Conservation (phyloP, 2,797 vertebrate genomes). For the Danio tinwini region DNA sequence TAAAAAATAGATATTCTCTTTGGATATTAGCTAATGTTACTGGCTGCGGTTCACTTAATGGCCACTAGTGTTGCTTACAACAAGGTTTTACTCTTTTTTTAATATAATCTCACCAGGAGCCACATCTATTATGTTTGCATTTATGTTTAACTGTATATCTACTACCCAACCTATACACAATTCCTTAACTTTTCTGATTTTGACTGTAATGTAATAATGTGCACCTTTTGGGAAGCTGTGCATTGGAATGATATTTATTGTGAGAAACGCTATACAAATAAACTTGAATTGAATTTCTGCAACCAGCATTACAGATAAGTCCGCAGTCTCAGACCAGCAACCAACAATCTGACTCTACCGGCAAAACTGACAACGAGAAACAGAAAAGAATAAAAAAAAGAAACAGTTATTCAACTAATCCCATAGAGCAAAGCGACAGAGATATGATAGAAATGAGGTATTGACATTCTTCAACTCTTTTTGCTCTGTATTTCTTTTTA, state of each 20-base stretch:
- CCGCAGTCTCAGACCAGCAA: conserved; percentile 29
- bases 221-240: no score
- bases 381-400: conserved; percentile 24
- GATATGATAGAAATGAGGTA: conserved; percentile 45
- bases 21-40: no score
- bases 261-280: no score
- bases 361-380: conserved; percentile 31
- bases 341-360: conserved; percentile 45
- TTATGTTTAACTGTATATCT: no score
- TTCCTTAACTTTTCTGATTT: not conserved
- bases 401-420: conserved; percentile 54
- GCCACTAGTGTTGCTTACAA: no score
- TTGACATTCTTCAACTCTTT: conserved; percentile 51
- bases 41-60: no score
- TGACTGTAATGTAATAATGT: no score
- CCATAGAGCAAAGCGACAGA: conserved; percentile 52
- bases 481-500: conserved; percentile 48
- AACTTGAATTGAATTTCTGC: not conserved
- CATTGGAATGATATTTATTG: no score
- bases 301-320: conserved; percentile 26
- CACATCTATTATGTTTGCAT: no score
- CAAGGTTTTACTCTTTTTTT: no score
- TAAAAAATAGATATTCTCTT: no score
- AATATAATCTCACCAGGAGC: no score
- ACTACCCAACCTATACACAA: not conserved